Percentiles rank a stretch among this genome's conserved stretches.
Conservation (phyloP, 2,113 vertebrate genomes). For the Eclectus roratus region DNA sequence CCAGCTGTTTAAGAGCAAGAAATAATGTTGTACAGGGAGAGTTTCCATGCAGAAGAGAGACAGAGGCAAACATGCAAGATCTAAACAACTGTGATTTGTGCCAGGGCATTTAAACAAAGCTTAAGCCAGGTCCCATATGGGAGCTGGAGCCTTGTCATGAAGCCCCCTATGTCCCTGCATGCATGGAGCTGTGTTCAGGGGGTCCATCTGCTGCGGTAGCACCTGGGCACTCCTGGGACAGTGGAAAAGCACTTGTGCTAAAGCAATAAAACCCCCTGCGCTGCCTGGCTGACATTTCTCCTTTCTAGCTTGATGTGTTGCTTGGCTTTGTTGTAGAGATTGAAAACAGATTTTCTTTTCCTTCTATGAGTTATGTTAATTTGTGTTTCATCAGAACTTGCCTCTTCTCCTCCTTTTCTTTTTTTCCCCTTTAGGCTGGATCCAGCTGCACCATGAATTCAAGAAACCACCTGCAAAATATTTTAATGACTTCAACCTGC, state of each 20-base stretch:
- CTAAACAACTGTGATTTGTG: background rate
- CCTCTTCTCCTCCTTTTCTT: background rate
- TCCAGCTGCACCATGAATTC: conserved; percentile 61
- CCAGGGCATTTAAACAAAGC: background rate
- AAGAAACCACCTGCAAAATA: conserved; percentile 66
- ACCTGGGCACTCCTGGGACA: background rate
- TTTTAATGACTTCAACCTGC: conserved; percentile 59
- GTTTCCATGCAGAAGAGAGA: background rate
- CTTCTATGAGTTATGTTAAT: conserved; percentile 56
- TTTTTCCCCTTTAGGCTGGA: background rate
- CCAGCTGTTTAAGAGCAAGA: background rate
- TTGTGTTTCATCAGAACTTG: conserved; percentile 60
- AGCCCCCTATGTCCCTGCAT: background rate
- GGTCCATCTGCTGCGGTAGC: background rate
- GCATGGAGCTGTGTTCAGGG: background rate
- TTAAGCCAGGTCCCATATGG: background rate
- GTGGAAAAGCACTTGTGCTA: background rate
- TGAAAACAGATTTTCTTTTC: conserved; percentile 63
- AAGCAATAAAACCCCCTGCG: conserved; percentile 35
- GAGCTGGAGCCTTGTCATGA: background rate
- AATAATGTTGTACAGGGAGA: background rate
- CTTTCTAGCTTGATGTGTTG: conserved; percentile 51
- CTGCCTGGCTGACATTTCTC: conserved; percentile 47
- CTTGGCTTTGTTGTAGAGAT: conserved; percentile 64
- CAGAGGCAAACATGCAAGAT: background rate